Evolutionary conservation across 2,797 vertebrate genomes (phyloP).

Genomic region (Pempheris klunzingeri): DNA sequence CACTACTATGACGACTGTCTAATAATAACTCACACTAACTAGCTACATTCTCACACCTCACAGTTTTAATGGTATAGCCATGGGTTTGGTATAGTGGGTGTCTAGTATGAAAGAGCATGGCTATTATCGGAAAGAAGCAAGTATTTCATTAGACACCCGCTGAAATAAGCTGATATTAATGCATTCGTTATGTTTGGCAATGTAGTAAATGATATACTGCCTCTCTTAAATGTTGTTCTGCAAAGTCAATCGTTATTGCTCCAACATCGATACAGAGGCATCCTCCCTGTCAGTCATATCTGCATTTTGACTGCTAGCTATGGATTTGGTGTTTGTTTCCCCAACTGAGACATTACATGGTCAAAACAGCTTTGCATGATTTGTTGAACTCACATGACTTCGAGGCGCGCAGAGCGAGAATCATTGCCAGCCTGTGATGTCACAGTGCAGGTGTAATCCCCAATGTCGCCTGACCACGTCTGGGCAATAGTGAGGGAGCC

Average conservation of each 20-base stretch:
- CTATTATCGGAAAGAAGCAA: constrained; percentile 30
- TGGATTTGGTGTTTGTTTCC: constrained; percentile 33
- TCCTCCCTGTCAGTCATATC: constrained; percentile 44
- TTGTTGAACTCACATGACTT: constrained; percentile 93
- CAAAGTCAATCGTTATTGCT: background rate
- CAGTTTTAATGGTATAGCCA: constrained; percentile 2
- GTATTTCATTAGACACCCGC: constrained; percentile 30
- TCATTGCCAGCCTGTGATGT: constrained; percentile 93
- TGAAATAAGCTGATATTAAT: constrained; percentile 26
- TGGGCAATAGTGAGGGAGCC: constrained; percentile 94
- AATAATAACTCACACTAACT: constrained; percentile 9
- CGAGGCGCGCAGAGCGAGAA: constrained; percentile 89
- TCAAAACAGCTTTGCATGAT: background rate
- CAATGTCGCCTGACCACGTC: constrained; percentile 98
- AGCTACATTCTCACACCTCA: constrained; percentile 4
- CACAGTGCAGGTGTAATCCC: constrained; percentile 94
- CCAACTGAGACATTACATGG: constrained; percentile 1
- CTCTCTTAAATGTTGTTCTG: constrained; percentile 24
- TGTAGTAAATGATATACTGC: constrained; percentile 23
- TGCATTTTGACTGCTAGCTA: constrained; percentile 28
- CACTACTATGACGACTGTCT: background rate
- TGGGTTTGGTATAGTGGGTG: background rate
- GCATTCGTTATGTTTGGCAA: constrained; percentile 11
- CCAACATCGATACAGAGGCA: background rate
- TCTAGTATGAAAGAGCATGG: constrained; percentile 6